Evolutionary conservation across 2,888 invertebrate species (phyloP).

Genomic region (Nemotelus pantherinus): DNA sequence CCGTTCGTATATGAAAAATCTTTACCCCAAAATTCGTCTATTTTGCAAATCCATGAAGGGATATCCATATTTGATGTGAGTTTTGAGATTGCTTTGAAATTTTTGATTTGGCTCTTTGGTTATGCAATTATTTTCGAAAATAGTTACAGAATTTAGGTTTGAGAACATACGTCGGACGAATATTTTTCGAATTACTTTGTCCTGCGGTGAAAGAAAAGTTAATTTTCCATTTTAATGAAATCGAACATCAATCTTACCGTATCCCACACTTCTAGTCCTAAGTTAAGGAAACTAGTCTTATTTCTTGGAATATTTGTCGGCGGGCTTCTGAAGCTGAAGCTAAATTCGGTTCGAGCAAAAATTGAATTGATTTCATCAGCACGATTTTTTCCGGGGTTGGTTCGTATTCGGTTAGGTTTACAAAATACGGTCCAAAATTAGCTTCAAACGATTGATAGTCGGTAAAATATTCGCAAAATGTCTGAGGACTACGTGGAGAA

Average conservation of each 20-base stretch:
- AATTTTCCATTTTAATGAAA: not conserved
- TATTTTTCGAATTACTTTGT: not conserved
- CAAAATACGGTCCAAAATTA: not conserved
- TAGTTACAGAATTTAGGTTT: too few species aligned
- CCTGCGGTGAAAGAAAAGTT: not conserved
- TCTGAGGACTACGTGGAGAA: too few species aligned
- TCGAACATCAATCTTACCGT: not conserved
- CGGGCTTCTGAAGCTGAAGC: not conserved
- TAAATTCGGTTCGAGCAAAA: not conserved
- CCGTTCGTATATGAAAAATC: not conserved
- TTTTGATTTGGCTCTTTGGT: not conserved
- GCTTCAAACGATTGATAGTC: too few species aligned
- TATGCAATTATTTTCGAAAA: too few species aligned
- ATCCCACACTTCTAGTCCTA: not conserved
- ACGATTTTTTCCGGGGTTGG: not conserved
- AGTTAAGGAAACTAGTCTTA: not conserved
- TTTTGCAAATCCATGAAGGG: not conserved
- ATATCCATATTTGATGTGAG: not conserved
- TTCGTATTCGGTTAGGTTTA: slow-evolving; percentile 9
- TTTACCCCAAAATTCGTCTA: too few species aligned
- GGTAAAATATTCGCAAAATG: too few species aligned
- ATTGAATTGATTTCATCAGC: not conserved
- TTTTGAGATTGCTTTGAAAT: not conserved
- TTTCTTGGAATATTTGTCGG: not conserved
- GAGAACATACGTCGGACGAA: not conserved